phyloP scores from a whole-genome alignment of 2,113 vertebrate genomes.

The Rhea pennata region DNA sequence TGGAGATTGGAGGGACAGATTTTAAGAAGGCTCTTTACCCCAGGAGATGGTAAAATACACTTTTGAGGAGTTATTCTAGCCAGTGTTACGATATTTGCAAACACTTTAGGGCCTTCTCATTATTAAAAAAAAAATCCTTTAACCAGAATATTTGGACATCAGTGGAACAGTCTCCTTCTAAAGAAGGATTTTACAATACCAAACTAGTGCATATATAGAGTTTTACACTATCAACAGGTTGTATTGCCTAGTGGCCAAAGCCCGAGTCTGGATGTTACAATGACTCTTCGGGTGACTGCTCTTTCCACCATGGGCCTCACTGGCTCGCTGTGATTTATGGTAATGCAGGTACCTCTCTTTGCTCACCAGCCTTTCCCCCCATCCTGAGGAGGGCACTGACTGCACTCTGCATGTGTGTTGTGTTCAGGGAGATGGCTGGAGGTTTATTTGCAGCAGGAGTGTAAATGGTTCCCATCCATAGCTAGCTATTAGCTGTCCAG shows the following conservation, averaged over 20 bases:
- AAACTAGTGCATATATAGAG: not conserved
- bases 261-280: not conserved
- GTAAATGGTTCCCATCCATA: not conserved
- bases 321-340: fast-evolving
- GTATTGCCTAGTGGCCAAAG: not conserved
- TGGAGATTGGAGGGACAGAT: not conserved
- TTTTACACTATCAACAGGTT: not conserved
- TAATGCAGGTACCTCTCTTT: not conserved
- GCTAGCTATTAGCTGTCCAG: not conserved
- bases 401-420: not conserved
- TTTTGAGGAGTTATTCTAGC: not conserved
- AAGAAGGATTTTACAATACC: not conserved
- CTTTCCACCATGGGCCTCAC: not conserved
- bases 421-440: not conserved
- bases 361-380: not conserved
- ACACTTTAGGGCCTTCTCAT: not conserved
- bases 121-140: not conserved
- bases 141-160: not conserved
- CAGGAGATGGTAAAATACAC: not conserved
- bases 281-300: not conserved
- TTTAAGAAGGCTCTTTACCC: too few species aligned
- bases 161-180: not conserved
- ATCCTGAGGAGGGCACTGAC: not conserved
- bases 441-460: not conserved
- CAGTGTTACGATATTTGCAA: not conserved